Evolutionary conservation across 2,797 vertebrate species (phyloP).

Genomic region (Pogoniulus pusillus): DNA sequence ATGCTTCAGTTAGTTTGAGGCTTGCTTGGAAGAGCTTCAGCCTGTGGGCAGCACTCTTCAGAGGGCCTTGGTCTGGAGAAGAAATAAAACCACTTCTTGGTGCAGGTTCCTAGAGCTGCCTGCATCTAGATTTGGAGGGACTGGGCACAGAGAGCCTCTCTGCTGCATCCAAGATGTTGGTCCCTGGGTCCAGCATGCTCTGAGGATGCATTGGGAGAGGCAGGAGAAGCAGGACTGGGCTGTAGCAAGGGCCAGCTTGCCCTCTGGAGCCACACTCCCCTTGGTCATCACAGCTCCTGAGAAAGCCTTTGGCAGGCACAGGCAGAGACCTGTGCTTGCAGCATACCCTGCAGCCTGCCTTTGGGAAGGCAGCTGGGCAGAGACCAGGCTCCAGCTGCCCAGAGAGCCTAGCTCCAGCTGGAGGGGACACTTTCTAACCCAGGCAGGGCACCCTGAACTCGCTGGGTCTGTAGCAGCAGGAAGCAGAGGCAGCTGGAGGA

Average conservation of each 20-base stretch:
- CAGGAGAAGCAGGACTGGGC: neutral
- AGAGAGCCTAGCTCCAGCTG: neutral
- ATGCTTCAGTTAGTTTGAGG: constrained; percentile 12
- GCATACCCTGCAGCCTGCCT: neutral
- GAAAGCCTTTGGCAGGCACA: neutral
- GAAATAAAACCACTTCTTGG: constrained; percentile 6
- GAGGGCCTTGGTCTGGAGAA: neutral
- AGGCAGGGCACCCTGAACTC: neutral
- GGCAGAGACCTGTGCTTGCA: neutral
- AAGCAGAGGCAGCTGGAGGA: neutral
- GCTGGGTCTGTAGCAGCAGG: neutral
- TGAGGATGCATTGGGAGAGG: neutral
- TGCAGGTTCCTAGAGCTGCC: neutral
- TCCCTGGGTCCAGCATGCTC: neutral
- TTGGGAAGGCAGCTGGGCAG: neutral
- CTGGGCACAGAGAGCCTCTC: neutral
- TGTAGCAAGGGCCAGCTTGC: neutral
- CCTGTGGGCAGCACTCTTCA: neutral
- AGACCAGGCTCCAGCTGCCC: neutral
- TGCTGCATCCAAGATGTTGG: neutral
- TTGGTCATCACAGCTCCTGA: neutral
- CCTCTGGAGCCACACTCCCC: fast-evolving
- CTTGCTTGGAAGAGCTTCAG: constrained; percentile 19
- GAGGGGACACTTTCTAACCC: neutral
- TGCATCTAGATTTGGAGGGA: neutral